Conservation (phyloP, 2,888 invertebrate species). For the Ophioninae sp. region DNA sequence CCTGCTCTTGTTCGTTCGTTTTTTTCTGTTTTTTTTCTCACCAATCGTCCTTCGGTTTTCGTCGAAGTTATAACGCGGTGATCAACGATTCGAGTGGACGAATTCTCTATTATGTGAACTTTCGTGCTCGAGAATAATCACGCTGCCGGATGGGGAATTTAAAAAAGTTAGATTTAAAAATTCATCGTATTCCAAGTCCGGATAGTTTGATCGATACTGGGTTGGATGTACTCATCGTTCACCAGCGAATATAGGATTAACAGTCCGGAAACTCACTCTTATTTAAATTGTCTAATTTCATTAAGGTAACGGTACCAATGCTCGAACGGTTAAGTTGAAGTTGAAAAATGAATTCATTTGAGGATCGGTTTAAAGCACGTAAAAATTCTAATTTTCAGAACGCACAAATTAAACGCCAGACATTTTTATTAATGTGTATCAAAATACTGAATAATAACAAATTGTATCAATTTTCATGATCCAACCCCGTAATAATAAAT, state of each 20-base stretch:
- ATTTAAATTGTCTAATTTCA: neutral
- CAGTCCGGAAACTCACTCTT: too few relatives aligned
- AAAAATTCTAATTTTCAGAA: too few relatives aligned
- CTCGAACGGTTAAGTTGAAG: too few relatives aligned
- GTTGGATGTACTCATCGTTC: slow-evolving; percentile 18
- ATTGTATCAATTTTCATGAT: too few relatives aligned
- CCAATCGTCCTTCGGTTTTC: slow-evolving; percentile 14
- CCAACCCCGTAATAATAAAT: too few relatives aligned
- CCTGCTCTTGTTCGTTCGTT: neutral
- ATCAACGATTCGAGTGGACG: slow-evolving; percentile 43
- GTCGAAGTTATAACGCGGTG: slow-evolving; percentile 34
- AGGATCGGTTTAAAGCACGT: too few relatives aligned
- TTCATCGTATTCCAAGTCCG: neutral
- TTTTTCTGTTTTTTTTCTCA: slow-evolving; percentile 4
- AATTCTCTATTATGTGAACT: slow-evolving; percentile 18
- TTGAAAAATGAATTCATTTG: too few relatives aligned
- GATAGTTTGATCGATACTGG: slow-evolving; percentile 62
- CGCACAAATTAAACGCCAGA: too few relatives aligned
- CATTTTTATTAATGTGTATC: too few relatives aligned
- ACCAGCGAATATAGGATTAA: too few relatives aligned
- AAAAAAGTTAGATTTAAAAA: slow-evolving; percentile 25
- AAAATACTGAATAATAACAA: too few relatives aligned
- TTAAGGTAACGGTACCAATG: too few relatives aligned
- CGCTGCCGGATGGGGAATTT: slow-evolving; percentile 20
- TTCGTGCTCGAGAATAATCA: slow-evolving; percentile 42